These are phyloP conservation scores for Dolichotis patagonum DNA, from an alignment of 2,113 vertebrate genomes.

Conservation along the genomic window DNA sequence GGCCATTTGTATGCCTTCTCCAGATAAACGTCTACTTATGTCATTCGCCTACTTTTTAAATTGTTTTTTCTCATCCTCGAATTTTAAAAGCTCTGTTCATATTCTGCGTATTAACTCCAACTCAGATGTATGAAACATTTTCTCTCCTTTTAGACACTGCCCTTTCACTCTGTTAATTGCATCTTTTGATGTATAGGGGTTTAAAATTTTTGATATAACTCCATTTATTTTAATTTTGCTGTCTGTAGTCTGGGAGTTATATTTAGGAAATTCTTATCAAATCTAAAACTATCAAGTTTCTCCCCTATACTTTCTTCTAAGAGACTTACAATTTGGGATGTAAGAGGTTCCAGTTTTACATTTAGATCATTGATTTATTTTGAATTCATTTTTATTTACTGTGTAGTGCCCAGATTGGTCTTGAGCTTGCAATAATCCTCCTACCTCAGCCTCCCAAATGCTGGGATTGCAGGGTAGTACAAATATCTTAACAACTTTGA, in stretches of 20 bases:
- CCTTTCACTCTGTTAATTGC: not conserved
- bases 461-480: no score
- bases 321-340: not conserved
- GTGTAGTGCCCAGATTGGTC: rapidly evolving
- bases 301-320: not conserved
- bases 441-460: no score
- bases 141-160: rapidly evolving
- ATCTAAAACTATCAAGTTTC: not conserved
- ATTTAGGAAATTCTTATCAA: not conserved
- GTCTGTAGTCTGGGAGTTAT: not conserved
- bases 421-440: no score
- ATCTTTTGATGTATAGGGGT: not conserved
- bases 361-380: not conserved
- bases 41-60: not conserved
- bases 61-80: not conserved
- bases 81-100: not conserved
- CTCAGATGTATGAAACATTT: rapidly evolving
- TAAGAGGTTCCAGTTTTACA: not conserved
- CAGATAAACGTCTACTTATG: not conserved
- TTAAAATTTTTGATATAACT: not conserved
- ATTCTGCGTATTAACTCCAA: not conserved
- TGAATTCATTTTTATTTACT: not conserved
- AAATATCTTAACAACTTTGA: no score
- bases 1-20: not conserved
- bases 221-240: not conserved